Conservation (phyloP, 1,140 invertebrate genomes). For the Cydia splendana region DNA sequence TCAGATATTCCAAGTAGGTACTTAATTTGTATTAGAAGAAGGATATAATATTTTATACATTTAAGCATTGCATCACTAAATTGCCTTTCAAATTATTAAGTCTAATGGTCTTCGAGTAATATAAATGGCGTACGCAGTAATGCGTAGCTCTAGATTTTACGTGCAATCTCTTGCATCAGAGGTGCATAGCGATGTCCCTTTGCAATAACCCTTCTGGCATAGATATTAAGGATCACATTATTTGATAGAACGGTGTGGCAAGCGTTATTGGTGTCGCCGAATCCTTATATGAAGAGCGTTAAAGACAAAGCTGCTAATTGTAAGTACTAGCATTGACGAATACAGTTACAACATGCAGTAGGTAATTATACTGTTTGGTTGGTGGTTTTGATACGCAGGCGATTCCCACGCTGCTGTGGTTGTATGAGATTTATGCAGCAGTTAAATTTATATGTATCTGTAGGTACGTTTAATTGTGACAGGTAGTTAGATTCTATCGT, state of each 20-base stretch:
- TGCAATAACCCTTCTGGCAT: background rate
- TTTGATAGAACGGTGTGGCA: constrained; percentile 28
- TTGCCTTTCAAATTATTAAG: background rate
- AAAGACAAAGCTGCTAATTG: constrained; percentile 23
- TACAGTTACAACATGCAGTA: background rate
- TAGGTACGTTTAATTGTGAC: no score
- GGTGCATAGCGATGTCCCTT: background rate
- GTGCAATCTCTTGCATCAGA: constrained; percentile 15
- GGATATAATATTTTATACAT: background rate
- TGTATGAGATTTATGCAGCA: background rate
- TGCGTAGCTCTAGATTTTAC: constrained; percentile 8
- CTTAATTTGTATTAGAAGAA: background rate
- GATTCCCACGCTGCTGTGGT: background rate
- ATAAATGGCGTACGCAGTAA: constrained; percentile 1
- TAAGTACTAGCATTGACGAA: background rate
- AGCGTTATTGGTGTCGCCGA: constrained; percentile 37
- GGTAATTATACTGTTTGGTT: background rate
- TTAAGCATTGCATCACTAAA: background rate
- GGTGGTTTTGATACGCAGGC: background rate
- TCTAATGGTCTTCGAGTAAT: background rate
- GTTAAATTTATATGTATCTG: no score
- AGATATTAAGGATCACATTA: background rate
- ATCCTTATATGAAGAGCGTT: constrained; percentile 40
- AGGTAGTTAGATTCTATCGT: no score
- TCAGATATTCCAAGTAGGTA: no score